These are phyloP conservation scores for Ophiothrix spiculata DNA, from an alignment of 35 echinoderm and acorn worm species.

Conservation along the genomic window DNA sequence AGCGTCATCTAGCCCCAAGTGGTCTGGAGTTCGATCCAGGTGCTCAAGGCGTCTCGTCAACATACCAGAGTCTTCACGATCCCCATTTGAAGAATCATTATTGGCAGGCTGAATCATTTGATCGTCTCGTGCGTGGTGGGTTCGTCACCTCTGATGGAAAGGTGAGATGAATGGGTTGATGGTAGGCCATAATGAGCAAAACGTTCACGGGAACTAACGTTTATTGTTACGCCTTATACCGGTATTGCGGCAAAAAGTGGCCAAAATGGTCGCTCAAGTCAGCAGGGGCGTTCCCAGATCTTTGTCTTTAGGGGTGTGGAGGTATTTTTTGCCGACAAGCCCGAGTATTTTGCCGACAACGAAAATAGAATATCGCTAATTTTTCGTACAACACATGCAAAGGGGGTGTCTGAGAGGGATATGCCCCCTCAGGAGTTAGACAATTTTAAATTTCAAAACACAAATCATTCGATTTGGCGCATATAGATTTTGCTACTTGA, in stretches of 20 bases:
- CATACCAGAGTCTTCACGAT: slow-evolving; percentile 84
- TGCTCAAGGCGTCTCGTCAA: slow-evolving; percentile 40
- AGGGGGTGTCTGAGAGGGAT: too few species aligned
- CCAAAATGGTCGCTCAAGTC: not conserved
- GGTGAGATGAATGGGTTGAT: slow-evolving; percentile 24
- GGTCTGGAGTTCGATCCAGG: slow-evolving; percentile 85
- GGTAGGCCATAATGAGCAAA: not conserved
- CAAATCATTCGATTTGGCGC: too few species aligned
- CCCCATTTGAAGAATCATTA: slow-evolving; percentile 86
- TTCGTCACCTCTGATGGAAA: slow-evolving; percentile 86
- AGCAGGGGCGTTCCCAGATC: too few species aligned
- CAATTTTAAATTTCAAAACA: too few species aligned
- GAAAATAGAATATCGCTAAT: too few species aligned
- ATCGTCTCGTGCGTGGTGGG: slow-evolving; percentile 50
- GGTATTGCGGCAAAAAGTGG: not conserved
- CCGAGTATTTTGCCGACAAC: too few species aligned
- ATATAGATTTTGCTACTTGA: too few species aligned
- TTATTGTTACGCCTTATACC: too few species aligned
- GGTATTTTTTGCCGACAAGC: too few species aligned
- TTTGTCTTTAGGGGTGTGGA: too few species aligned
- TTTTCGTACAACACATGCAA: too few species aligned
- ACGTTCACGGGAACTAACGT: not conserved
- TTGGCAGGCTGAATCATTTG: slow-evolving; percentile 28
- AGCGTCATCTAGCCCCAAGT: slow-evolving; percentile 61
- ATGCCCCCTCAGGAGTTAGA: too few species aligned